A percentile compares a stretch with the other conserved stretches of the same genome.
Conservation (phyloP, 2,888 invertebrate species). For the Callyntrura sp. region DNA sequence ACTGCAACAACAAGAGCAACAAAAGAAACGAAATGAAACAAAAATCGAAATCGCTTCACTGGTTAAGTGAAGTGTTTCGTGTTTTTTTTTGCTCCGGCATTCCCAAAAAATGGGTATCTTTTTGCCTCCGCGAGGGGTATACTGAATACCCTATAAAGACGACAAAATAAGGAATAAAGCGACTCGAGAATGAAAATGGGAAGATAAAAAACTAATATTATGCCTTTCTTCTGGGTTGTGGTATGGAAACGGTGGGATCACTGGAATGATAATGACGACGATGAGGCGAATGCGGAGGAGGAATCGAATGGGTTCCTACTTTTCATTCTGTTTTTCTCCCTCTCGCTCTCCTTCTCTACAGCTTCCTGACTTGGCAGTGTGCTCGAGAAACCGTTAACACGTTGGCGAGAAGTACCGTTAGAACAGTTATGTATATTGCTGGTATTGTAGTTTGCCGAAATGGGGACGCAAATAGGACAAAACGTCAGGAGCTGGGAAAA, state of each 20-base stretch:
- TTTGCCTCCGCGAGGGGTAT: neutral
- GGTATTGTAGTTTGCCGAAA: too few species aligned
- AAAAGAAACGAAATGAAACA: conserved; percentile 50
- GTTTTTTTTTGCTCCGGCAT: neutral
- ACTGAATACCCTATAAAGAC: neutral
- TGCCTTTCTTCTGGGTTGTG: neutral
- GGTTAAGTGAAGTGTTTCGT: conserved; percentile 32
- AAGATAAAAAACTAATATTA: conserved; percentile 31
- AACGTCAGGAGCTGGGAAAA: too few species aligned
- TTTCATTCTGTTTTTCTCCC: conserved; percentile 2
- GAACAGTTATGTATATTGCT: too few species aligned
- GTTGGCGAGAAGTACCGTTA: too few species aligned
- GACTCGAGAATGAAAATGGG: neutral
- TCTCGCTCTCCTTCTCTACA: neutral
- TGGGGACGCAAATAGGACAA: too few species aligned
- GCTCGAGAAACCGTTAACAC: too few species aligned
- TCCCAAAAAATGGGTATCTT: too few species aligned
- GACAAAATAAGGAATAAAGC: neutral
- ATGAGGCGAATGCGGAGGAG: conserved; percentile 2
- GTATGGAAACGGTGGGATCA: conserved; percentile 28
- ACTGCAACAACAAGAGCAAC: neutral
- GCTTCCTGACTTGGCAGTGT: too few species aligned
- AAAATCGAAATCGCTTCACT: conserved; percentile 59
- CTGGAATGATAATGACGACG: neutral
- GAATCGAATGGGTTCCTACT: neutral